phyloP scores from a whole-genome alignment of 2,888 invertebrate genomes.

The Sphaeridia pumilis region DNA sequence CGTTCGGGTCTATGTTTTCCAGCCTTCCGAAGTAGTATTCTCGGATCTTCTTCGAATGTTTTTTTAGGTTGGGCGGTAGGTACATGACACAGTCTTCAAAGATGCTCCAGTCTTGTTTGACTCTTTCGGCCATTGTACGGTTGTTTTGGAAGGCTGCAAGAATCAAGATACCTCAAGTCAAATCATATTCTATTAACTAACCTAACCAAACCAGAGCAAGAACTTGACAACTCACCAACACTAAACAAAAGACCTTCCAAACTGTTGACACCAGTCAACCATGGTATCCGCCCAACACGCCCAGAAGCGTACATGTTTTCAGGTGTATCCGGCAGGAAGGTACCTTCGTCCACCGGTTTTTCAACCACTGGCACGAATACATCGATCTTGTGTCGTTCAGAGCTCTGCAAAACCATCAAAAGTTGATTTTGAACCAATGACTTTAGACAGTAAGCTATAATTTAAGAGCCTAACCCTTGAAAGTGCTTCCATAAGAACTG shows the following conservation, averaged over 20 bases:
- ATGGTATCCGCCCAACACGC: conserved; percentile 21
- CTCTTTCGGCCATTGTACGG: neutral
- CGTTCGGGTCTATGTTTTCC: neutral
- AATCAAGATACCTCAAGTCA: neutral
- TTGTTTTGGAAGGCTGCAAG: conserved; percentile 6
- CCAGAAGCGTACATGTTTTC: conserved; percentile 19
- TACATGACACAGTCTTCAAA: neutral
- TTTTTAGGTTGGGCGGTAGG: too few relatives aligned
- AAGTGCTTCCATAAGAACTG: conserved; percentile 4
- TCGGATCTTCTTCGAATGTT: neutral
- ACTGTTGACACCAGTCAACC: conserved; percentile 27
- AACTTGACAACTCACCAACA: conserved; percentile 6
- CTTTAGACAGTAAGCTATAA: too few relatives aligned
- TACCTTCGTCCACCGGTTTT: conserved; percentile 17
- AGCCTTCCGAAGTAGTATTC: neutral
- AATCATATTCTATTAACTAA: neutral
- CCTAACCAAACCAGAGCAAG: neutral
- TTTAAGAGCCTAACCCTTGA: too few relatives aligned
- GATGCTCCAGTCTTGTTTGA: conserved; percentile 6
- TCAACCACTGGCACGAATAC: conserved; percentile 29
- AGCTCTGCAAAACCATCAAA: conserved; percentile 9
- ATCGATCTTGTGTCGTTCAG: conserved; percentile 8
- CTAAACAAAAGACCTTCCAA: conserved; percentile 22
- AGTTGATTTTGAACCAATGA: too few relatives aligned
- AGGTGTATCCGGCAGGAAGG: conserved; percentile 30